phyloP scores from a whole-genome alignment of 2,113 vertebrate genomes.

The Nettapus auritus region DNA sequence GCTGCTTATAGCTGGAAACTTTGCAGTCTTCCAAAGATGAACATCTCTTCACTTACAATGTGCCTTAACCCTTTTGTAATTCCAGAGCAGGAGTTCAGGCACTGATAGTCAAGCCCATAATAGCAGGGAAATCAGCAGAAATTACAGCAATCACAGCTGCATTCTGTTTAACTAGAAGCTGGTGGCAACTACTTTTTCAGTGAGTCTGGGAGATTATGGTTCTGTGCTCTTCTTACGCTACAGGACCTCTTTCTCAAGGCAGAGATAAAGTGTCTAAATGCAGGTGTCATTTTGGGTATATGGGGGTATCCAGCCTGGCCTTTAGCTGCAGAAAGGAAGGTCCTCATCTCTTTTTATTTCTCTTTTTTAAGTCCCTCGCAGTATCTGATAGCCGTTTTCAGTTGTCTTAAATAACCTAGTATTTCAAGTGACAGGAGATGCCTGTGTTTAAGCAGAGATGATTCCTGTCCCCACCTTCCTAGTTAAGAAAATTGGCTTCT shows the following conservation, averaged over 20 bases:
- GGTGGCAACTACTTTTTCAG: background rate
- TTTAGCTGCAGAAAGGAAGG: background rate
- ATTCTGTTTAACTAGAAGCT: background rate
- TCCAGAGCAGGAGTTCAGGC: background rate
- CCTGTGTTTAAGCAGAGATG: background rate
- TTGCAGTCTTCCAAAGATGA: background rate
- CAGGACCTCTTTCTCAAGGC: background rate
- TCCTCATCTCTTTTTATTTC: background rate
- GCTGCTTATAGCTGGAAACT: background rate
- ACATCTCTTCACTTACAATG: background rate
- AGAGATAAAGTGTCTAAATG: background rate
- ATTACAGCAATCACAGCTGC: background rate
- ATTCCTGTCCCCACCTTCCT: background rate
- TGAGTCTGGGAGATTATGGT: background rate
- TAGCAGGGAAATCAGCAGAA: background rate
- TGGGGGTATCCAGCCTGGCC: background rate
- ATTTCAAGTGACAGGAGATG: background rate
- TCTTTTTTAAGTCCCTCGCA: background rate
- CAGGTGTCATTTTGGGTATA: background rate
- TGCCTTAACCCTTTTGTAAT: background rate
- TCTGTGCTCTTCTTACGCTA: background rate
- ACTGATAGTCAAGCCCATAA: fast-evolving
- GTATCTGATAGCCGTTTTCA: background rate
- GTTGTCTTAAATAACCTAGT: background rate
- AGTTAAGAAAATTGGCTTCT: background rate